Conservation (phyloP, 2,797 vertebrate species). For the Okamejei kenojei region DNA sequence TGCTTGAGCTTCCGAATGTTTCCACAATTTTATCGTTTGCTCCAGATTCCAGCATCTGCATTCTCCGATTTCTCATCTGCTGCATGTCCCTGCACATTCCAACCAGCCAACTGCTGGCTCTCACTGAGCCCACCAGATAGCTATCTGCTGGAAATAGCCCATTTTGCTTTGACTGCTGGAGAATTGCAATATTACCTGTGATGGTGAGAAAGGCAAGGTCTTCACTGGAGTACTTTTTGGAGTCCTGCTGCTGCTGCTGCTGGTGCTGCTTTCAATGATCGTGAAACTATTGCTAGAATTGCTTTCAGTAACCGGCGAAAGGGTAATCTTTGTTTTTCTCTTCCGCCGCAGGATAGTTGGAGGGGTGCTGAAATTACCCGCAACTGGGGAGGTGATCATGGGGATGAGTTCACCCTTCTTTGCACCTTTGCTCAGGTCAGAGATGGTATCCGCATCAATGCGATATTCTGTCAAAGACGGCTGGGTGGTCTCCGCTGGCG, state of each 20-base stretch:
- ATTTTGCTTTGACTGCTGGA: background rate
- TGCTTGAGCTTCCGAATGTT: too few relatives aligned
- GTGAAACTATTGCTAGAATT: constrained; percentile 50
- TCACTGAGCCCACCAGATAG: background rate
- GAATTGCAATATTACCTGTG: constrained; percentile 64
- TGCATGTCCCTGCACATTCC: background rate
- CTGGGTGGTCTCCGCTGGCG: constrained; percentile 39
- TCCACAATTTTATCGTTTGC: too few relatives aligned
- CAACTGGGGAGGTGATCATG: constrained; percentile 76
- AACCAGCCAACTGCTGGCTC: background rate
- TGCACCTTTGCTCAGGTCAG: constrained; percentile 77
- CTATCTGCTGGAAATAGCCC: too few relatives aligned
- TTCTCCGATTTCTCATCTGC: too few relatives aligned
- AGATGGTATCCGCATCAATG: constrained; percentile 81
- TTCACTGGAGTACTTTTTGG: constrained; percentile 95
- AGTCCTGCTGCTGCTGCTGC: constrained; percentile 70
- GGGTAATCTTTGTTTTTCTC: constrained; percentile 68
- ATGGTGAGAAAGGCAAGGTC: constrained; percentile 89
- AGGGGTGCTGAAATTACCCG: constrained; percentile 57
- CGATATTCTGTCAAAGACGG: constrained; percentile 76
- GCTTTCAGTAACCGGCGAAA: constrained; percentile 69
- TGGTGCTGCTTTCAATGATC: constrained; percentile 57
- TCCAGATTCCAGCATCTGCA: too few relatives aligned
- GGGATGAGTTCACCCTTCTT: constrained; percentile 91
- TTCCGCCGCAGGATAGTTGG: constrained; percentile 78